phyloP scores from a whole-genome alignment of 2,888 invertebrate genomes.

The Mongoloraphidia duomilia region DNA sequence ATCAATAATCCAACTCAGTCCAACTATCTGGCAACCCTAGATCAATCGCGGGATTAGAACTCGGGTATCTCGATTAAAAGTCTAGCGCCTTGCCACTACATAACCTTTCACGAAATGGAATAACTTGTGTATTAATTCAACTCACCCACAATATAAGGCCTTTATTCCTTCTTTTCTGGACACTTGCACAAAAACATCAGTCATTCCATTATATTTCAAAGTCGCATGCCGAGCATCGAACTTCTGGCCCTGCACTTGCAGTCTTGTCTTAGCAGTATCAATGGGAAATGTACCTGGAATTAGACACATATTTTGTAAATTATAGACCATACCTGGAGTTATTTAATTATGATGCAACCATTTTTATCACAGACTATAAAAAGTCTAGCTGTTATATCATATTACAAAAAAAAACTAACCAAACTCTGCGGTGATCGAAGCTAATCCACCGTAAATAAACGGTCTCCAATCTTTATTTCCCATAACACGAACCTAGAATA shows the following conservation, averaged over 20 bases:
- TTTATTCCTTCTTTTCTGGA: conserved; percentile 71
- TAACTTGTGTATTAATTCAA: no score
- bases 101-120: no score
- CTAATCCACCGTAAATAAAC: conserved; percentile 86
- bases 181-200: conserved; percentile 79
- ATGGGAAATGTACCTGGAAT: conserved; percentile 84
- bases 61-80: neutral
- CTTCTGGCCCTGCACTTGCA: conserved; percentile 88
- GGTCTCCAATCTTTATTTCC: conserved; percentile 79
- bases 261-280: conserved; percentile 85
- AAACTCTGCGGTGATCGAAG: conserved; percentile 87
- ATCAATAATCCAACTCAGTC: no score
- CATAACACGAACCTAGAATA: conserved; percentile 36
- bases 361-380: neutral
- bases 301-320: conserved; percentile 8
- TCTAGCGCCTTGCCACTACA: neutral
- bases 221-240: conserved; percentile 59
- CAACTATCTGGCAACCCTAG: no score
- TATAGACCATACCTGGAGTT: neutral
- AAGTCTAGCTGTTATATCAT: neutral
- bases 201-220: conserved; percentile 78
- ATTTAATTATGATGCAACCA: neutral
- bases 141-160: conserved; percentile 76
- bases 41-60: no score
- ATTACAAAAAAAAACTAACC: conserved; percentile 41